Base-by-base conservation (phyloP, 2,797 vertebrate genomes). In the Eulemur rubriventer region DNA sequence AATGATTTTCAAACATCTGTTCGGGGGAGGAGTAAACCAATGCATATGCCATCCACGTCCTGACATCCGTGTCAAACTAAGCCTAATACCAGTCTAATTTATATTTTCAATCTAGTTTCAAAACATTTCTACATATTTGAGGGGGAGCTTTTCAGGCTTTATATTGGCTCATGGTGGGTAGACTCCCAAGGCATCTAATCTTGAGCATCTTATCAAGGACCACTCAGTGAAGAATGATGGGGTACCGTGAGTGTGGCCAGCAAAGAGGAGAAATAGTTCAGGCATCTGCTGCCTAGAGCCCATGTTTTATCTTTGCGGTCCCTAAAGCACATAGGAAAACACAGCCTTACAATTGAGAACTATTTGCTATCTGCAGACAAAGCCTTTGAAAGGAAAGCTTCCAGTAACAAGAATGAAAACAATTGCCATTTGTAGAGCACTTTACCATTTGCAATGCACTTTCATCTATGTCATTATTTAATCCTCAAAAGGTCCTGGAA, bases 341-440 rank as follows among this genome's bases (percentile, higher is more conserved):
- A 93, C 75, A 88, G 95, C 70, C 80, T 85, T 82, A 78, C 7
- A 38, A 55, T 38, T 72, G 82, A 93, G 48, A 83, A 94, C 55
- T 72, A 41, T 95, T 94, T 84, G 52, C 91, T 92, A 3, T 95
- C 85, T 86, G 43, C 78, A 95, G 90, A 95, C 76, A 91, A 94
- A 95, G 85, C 75, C 88, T 96, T 80, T 85, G 94, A 13, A 92
- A 89, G 38, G 78, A 79, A 86, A 79, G 41, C 65, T 76, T 92
- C 84, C 82, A 84, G 35, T 96, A 96, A 95, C 24, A 41, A 88
- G 86, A 89, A 75, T 35, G 46, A 75, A 92, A 95, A 63, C 52
- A 86, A 59, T 78, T 78, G 50, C 73, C 95, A 41, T 92, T 57
- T 90, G 48, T 59, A 89, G 63, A 79, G 28, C 33, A 24, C 85